phyloP scores from a whole-genome alignment of 2,113 vertebrate species.

The Cyanoramphus novaezelandiae region DNA sequence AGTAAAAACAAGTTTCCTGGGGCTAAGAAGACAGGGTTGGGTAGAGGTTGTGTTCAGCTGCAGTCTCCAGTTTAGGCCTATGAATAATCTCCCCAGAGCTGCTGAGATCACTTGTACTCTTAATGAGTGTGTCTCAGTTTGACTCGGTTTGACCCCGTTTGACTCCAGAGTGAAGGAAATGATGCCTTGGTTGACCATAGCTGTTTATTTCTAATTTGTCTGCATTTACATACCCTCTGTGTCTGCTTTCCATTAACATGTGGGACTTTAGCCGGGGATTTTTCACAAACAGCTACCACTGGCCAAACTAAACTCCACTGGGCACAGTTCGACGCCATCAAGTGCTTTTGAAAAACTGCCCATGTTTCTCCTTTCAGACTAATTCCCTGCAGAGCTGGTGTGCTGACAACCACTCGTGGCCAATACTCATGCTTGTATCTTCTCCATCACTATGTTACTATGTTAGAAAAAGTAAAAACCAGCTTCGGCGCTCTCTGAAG shows the following conservation, averaged over 20 bases:
- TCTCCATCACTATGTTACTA: not conserved
- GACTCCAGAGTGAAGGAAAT: conserved; percentile 32
- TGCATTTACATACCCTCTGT: conserved; percentile 5
- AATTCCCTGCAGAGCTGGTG: not conserved
- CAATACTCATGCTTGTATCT: not conserved
- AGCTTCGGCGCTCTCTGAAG: not conserved
- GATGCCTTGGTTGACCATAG: conserved; percentile 14
- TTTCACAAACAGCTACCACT: not conserved
- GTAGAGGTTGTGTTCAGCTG: not conserved
- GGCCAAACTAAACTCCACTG: conserved; percentile 46
- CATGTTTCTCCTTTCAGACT: not conserved
- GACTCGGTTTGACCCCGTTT: conserved; percentile 32
- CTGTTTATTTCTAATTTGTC: conserved; percentile 36
- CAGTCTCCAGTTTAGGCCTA: not conserved
- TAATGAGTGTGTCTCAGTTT: not conserved
- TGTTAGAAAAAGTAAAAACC: not conserved
- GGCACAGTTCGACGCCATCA: conserved; percentile 3
- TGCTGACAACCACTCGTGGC: not conserved
- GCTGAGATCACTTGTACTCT: conserved; percentile 33
- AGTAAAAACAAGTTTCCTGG: not conserved
- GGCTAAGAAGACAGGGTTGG: not conserved
- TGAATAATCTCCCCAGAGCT: conserved; percentile 47
- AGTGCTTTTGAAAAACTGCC: conserved; percentile 34
- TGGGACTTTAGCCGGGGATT: not conserved
- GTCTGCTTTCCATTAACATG: conserved; percentile 57